Evolutionary conservation across 2,888 invertebrate genomes (phyloP).

Genomic region (Stenolophus ochropezus): DNA sequence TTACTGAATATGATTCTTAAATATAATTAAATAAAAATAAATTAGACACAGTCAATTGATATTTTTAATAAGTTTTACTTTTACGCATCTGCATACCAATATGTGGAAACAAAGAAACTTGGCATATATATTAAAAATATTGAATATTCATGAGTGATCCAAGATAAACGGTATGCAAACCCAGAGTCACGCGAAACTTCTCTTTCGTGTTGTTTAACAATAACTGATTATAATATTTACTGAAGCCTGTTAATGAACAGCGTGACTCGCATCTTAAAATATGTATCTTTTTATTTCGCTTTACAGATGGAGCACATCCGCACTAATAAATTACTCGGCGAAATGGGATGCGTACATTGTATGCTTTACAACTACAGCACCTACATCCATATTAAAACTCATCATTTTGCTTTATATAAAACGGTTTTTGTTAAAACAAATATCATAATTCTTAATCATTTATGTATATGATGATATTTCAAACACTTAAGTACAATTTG

Average conservation of each 20-base stretch:
- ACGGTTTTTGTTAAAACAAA: too few relatives aligned
- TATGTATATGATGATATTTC: too few relatives aligned
- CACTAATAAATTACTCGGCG: neutral
- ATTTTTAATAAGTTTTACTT: neutral
- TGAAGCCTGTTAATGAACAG: constrained; percentile 36
- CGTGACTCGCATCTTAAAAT: constrained; percentile 41
- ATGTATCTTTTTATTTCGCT: neutral
- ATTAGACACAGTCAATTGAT: too few relatives aligned
- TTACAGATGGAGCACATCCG: neutral
- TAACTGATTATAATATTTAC: constrained; percentile 40
- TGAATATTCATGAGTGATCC: constrained; percentile 32
- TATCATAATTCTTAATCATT: too few relatives aligned
- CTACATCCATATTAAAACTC: too few relatives aligned
- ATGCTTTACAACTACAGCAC: neutral
- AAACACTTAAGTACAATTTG: too few relatives aligned
- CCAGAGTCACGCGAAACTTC: constrained; percentile 41
- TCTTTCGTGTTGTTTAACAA: constrained; percentile 41
- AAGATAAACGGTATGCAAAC: constrained; percentile 45
- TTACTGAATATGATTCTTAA: too few relatives aligned
- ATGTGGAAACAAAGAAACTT: neutral
- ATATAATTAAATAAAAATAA: too few relatives aligned
- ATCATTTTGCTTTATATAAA: too few relatives aligned
- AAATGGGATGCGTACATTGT: neutral
- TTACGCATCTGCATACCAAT: neutral
- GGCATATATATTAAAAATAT: constrained; percentile 2